Evolutionary conservation across 2,888 invertebrate genomes (phyloP), one percentile per base, ranked within the genome.

Genomic region (Netelia fuscicornis): DNA sequence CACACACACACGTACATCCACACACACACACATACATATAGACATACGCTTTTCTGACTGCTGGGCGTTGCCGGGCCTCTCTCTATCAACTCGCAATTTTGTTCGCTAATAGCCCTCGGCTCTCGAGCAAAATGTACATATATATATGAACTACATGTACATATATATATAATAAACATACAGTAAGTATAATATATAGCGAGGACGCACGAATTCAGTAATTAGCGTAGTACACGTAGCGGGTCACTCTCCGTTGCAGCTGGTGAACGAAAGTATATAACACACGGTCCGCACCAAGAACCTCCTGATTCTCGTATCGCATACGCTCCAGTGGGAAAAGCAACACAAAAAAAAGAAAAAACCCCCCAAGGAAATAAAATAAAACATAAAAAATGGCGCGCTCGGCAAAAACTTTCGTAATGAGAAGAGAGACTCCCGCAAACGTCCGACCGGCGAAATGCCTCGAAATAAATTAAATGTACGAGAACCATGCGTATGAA

Each of bases 81-180:
- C 74, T 79, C 71, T 85, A 80, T 83, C 82, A 79, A 76, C 85
- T 82, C 79, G 85, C 79, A 85, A 85, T 85, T 85, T 82, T 54
- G 37, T 75, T 65, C 65, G 82, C 82, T 85, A 85, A 85, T 82
- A 85, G 71, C 85, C 82, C 71, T 60, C 71, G 17, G 71, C 65
- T 64, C 71, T 75, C 76, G 42, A 37, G 37, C 8, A 65, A n/a
- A 13, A 67, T n/a, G 37, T 37, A 10, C 13, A 17, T 17, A 60
- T 17, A 17, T 52, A 37, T 60, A 25, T 56, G 30, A 23, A 42
- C 10, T 58, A 42, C n/a, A 11, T 11, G 54, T 58, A 77, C 1
- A 48, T 52, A 52, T 67, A 44, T 56, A 72, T 68, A 37, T 54
- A 64, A 30, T 80, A 65, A 42, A 23, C 42, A 68, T 42, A 52